Evolutionary conservation across 2,797 vertebrate genomes (phyloP).

Genomic region (Ptychadena robeensis): DNA sequence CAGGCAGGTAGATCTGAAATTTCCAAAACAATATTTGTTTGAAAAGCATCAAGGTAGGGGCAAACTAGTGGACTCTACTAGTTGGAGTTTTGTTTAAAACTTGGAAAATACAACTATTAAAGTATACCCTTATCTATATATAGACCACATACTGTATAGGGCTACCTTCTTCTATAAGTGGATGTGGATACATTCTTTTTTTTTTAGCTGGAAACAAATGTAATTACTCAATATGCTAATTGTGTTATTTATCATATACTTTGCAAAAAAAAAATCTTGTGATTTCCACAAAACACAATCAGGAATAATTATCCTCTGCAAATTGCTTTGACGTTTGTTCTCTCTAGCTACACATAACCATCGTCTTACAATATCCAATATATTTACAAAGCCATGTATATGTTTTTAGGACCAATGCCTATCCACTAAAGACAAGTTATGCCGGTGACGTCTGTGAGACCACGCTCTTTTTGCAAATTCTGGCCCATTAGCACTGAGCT

Average conservation of each 20-base stretch:
- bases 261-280: background rate
- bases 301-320: background rate
- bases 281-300: background rate
- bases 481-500: constrained; percentile 25
- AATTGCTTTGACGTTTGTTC: background rate
- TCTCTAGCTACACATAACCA: background rate
- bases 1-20: too few relatives aligned
- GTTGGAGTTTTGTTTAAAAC: too few relatives aligned
- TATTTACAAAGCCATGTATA: background rate
- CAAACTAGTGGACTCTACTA: too few relatives aligned
- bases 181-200: too few relatives aligned
- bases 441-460: background rate
- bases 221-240: too few relatives aligned
- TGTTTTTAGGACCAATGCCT: background rate
- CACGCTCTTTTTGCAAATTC: background rate
- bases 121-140: too few relatives aligned
- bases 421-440: background rate
- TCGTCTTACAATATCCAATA: background rate
- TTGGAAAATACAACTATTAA: too few relatives aligned
- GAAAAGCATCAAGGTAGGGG: too few relatives aligned
- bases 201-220: too few relatives aligned
- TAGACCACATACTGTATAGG: too few relatives aligned
- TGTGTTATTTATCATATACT: background rate
- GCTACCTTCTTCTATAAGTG: too few relatives aligned
- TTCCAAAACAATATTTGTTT: too few relatives aligned